Conservation (phyloP, 2,113 vertebrate genomes). For the Atrichornis clamosus region DNA sequence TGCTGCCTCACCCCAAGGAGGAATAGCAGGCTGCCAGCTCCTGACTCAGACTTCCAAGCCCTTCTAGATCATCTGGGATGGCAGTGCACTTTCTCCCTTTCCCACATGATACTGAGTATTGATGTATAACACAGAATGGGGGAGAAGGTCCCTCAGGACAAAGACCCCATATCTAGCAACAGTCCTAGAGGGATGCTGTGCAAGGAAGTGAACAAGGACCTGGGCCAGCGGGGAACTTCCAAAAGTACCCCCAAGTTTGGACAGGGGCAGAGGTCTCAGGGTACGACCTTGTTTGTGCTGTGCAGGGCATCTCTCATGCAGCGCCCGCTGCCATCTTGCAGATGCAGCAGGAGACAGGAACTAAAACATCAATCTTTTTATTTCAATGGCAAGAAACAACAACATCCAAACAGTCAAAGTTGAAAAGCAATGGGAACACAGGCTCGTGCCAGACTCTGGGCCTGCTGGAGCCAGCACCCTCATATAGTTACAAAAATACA, state of each 20-base stretch:
- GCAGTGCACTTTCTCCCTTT: neutral
- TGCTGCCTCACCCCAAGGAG: neutral
- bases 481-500: conserved; percentile 66
- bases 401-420: conserved; percentile 61
- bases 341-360: neutral
- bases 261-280: neutral
- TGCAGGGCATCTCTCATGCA: neutral
- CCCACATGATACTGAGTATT: neutral
- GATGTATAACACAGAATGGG: neutral
- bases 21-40: neutral
- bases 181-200: neutral
- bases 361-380: conserved; percentile 67
- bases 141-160: neutral
- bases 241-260: neutral
- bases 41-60: neutral
- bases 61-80: neutral
- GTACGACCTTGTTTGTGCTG: neutral
- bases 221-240: neutral
- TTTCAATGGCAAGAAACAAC: conserved; percentile 68
- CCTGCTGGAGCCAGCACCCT: conserved; percentile 7
- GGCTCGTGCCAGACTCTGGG: neutral
- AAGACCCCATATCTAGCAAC: neutral
- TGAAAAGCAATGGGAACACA: conserved; percentile 10
- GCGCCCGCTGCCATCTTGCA: accelerated
- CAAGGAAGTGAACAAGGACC: neutral